A percentile compares a stretch with the other conserved stretches of the same genome.
Conservation (phyloP, 2,113 vertebrate species). For the Jacana jacana region DNA sequence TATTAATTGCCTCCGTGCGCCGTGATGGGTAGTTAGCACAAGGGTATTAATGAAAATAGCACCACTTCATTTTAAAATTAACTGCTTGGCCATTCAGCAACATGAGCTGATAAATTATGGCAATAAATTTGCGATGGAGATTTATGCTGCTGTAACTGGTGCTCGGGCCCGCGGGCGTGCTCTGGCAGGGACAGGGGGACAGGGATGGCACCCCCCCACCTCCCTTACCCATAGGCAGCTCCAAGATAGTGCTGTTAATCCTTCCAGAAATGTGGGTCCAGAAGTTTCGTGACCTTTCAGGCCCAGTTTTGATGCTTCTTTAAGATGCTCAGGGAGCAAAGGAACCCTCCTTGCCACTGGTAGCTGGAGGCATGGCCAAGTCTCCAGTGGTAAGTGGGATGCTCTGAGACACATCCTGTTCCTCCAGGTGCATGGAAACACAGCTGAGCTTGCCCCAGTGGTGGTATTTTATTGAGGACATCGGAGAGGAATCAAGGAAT, state of each 20-base stretch:
- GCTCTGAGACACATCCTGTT: neutral
- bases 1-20: conserved; percentile 75
- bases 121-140: conserved; percentile 75
- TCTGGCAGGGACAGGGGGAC: neutral
- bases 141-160: conserved; percentile 41
- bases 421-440: accelerated
- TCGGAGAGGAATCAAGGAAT: neutral
- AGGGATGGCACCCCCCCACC: neutral
- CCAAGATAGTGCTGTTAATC: neutral
- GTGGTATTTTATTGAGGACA: neutral
- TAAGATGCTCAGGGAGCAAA: neutral
- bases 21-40: conserved; percentile 76
- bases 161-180: accelerated
- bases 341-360: neutral
- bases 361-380: neutral
- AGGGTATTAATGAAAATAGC: conserved; percentile 80
- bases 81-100: conserved; percentile 75
- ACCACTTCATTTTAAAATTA: conserved; percentile 80
- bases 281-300: neutral
- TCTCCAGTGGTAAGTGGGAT: accelerated
- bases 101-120: conserved; percentile 75
- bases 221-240: neutral
- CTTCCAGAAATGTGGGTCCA: neutral
- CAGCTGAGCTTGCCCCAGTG: accelerated
- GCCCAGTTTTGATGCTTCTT: neutral